phyloP scores from a whole-genome alignment of 2,888 invertebrate species.

The Drosophila mayaguana region DNA sequence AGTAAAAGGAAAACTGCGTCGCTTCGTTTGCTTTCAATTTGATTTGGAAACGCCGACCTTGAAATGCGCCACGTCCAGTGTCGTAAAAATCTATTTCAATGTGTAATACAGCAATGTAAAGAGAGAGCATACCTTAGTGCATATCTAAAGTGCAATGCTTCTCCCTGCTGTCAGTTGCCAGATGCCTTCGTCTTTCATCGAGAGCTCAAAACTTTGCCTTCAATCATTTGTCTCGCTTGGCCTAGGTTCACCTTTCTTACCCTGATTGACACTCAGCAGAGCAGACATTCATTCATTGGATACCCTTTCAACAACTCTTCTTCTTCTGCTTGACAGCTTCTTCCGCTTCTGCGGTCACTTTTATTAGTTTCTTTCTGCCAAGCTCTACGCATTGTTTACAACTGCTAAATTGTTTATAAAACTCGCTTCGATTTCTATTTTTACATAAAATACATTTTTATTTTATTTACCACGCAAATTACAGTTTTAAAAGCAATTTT shows the following conservation, averaged over 20 bases:
- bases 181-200: slow-evolving; percentile 47
- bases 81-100: slow-evolving; percentile 18
- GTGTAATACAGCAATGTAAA: slow-evolving; percentile 17
- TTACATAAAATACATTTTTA: slow-evolving; percentile 1
- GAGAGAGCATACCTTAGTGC: background rate
- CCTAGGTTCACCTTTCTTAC: slow-evolving; percentile 39
- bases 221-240: slow-evolving; percentile 23
- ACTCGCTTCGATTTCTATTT: slow-evolving; percentile 7
- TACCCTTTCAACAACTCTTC: background rate
- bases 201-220: slow-evolving; percentile 26
- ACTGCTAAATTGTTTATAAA: slow-evolving; percentile 47
- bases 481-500: slow-evolving; percentile 12
- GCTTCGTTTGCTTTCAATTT: slow-evolving; percentile 17
- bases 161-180: slow-evolving; percentile 14
- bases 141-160: background rate
- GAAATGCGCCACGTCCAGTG: slow-evolving; percentile 47
- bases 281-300: slow-evolving; percentile 55
- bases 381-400: slow-evolving; percentile 42
- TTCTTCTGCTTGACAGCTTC: slow-evolving; percentile 43
- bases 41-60: slow-evolving; percentile 54
- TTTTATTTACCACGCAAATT: slow-evolving; percentile 33
- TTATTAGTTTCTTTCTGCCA: slow-evolving; percentile 37
- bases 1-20: slow-evolving; percentile 31
- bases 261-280: slow-evolving; percentile 72
- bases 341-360: slow-evolving; percentile 50